Conservation (phyloP, 2,113 vertebrate genomes). For the Psophia crepitans region DNA sequence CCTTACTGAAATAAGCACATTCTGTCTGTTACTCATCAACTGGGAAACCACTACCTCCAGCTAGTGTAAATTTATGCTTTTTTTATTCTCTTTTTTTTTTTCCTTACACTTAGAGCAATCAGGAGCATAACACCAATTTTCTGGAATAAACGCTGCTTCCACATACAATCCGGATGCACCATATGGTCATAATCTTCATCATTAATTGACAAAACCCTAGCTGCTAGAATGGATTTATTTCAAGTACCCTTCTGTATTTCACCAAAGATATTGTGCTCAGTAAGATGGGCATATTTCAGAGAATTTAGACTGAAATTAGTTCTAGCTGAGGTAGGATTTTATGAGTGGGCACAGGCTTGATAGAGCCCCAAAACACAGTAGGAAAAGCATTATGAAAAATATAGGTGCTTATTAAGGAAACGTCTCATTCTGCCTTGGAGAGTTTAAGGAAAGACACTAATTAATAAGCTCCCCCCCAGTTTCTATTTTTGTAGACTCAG, state of each 20-base stretch:
- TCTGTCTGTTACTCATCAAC: background rate
- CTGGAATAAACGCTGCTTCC: background rate
- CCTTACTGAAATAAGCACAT: background rate
- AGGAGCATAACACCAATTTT: background rate
- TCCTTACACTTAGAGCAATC: background rate
- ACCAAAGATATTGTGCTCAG: background rate
- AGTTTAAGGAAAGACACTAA: background rate
- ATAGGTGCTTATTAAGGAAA: background rate
- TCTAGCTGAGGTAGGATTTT: background rate
- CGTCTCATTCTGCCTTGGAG: background rate
- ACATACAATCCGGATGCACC: background rate
- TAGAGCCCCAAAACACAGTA: background rate
- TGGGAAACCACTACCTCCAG: background rate
- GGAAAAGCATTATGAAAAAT: background rate
- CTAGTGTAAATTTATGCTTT: background rate
- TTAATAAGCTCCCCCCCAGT: background rate
- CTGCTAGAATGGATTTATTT: background rate
- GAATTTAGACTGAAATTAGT: background rate
- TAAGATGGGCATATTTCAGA: background rate
- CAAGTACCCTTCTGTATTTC: background rate
- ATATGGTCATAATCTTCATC: background rate
- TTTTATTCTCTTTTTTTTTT: background rate
- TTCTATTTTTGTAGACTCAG: background rate
- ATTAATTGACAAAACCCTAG: background rate
- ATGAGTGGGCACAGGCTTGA: background rate